phyloP scores from a whole-genome alignment of 1,140 invertebrate genomes.

The Helicorthomorpha holstii region DNA sequence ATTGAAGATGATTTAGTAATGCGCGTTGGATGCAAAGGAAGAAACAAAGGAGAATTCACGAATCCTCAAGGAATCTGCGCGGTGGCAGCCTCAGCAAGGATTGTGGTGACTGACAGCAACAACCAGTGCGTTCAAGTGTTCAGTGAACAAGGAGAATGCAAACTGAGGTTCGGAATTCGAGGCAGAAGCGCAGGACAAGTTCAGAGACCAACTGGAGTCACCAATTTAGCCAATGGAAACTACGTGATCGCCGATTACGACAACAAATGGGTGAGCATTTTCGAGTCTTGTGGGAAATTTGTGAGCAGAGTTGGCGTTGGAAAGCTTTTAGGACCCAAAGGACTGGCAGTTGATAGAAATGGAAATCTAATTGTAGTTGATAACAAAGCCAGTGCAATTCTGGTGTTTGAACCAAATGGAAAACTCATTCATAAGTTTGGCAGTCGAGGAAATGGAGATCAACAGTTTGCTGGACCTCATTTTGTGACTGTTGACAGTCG shows the following conservation, averaged over 20 bases:
- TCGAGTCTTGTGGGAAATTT: conserved; percentile 35
- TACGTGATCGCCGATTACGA: conserved; percentile 41
- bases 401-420: conserved; percentile 35
- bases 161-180: conserved; percentile 29
- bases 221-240: conserved; percentile 32
- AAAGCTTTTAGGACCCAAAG: conserved; percentile 37
- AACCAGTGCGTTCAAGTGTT: conserved; percentile 37
- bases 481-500: conserved; percentile 35
- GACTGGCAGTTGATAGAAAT: conserved; percentile 31
- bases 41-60: conserved; percentile 36
- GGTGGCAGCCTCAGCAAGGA: conserved; percentile 22
- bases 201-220: conserved; percentile 37
- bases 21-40: conserved; percentile 30
- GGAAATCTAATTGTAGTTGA: conserved; percentile 40
- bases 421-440: conserved; percentile 27
- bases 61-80: conserved; percentile 37
- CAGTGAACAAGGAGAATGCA: conserved; percentile 22
- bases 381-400: conserved; percentile 36
- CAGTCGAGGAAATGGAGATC: conserved; percentile 22
- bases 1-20: conserved; percentile 32
- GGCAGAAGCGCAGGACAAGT: conserved; percentile 33
- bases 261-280: conserved; percentile 39
- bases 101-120: conserved; percentile 38
- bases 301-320: conserved; percentile 34
- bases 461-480: conserved; percentile 40